Evolutionary conservation across 2,888 invertebrate genomes (phyloP).

Genomic region (Notodromas monacha): DNA sequence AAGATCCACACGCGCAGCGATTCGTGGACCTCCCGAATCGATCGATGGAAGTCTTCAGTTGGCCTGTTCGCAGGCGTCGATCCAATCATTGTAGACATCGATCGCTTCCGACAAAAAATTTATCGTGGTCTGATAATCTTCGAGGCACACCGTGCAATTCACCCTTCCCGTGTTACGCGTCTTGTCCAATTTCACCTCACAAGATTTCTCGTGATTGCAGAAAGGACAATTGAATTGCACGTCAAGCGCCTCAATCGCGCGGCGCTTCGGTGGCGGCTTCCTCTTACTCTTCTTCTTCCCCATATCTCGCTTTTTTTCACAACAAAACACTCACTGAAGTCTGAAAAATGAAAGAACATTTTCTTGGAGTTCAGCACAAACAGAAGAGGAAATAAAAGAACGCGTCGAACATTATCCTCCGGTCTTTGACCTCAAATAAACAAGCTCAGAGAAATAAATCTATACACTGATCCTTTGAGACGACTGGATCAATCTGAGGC

Average conservation of each 20-base stretch:
- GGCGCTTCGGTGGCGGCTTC: conserved; percentile 79
- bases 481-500: too few relatives aligned
- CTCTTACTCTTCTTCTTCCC: conserved; percentile 83
- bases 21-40: too few relatives aligned
- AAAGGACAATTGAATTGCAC: conserved; percentile 94
- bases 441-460: too few relatives aligned
- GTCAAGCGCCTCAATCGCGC: conserved; percentile 68
- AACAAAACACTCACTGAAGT: too few relatives aligned
- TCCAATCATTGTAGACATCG: conserved; percentile 98
- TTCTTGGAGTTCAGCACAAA: too few relatives aligned
- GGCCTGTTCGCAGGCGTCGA: conserved; percentile 88
- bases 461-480: too few relatives aligned
- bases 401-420: too few relatives aligned
- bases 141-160: conserved; percentile 72
- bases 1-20: too few relatives aligned
- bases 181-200: conserved; percentile 97
- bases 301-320: conserved; percentile 35
- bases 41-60: too few relatives aligned
- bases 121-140: conserved; percentile 83
- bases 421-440: too few relatives aligned
- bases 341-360: too few relatives aligned
- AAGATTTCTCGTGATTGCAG: conserved; percentile 95
- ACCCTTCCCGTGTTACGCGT: conserved; percentile 71
- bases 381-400: too few relatives aligned
- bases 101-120: conserved; percentile 86